Evolutionary conservation across 2,888 invertebrate genomes (phyloP).

Genomic region (Octonoba sinensis): DNA sequence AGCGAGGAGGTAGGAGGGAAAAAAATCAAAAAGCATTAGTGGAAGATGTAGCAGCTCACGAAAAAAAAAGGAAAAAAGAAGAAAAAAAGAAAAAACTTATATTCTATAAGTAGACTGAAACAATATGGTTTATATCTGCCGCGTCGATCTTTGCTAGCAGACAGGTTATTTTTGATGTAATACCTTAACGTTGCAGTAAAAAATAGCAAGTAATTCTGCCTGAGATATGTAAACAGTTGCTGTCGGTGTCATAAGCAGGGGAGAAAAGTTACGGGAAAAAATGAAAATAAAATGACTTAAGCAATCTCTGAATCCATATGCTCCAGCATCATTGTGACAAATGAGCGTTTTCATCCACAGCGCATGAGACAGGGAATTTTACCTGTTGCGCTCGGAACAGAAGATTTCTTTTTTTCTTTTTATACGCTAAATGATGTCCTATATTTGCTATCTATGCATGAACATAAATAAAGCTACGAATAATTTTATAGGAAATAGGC

Average conservation of each 20-base stretch:
- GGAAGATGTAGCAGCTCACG: background rate
- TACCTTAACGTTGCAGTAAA: slow-evolving; percentile 11
- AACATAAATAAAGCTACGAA: too few relatives aligned
- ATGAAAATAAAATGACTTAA: slow-evolving; percentile 6
- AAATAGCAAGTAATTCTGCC: slow-evolving; percentile 31
- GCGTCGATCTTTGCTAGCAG: slow-evolving; percentile 27
- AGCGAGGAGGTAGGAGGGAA: background rate
- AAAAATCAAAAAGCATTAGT: background rate
- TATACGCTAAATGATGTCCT: too few relatives aligned
- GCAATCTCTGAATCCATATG: slow-evolving; percentile 2
- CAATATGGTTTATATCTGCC: slow-evolving; percentile 56
- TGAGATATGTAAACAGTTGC: slow-evolving; percentile 55
- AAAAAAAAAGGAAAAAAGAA: background rate
- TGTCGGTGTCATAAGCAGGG: slow-evolving; percentile 24
- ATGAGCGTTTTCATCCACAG: slow-evolving; percentile 4
- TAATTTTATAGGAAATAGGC: too few relatives aligned
- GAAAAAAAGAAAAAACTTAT: slow-evolving; percentile 24
- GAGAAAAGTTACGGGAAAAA: background rate
- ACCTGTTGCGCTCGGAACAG: slow-evolving; percentile 41
- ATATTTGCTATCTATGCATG: too few relatives aligned
- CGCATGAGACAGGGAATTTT: slow-evolving; percentile 5
- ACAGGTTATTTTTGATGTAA: slow-evolving; percentile 53
- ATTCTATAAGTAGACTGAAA: slow-evolving; percentile 50
- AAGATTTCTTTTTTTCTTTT: too few relatives aligned
- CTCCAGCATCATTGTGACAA: slow-evolving; percentile 30